A percentile compares a stretch with the other conserved stretches of the same genome.
Conservation (phyloP, 53 echinoderm and acorn worm genomes). For the Mesocentrotus franciscanus region DNA sequence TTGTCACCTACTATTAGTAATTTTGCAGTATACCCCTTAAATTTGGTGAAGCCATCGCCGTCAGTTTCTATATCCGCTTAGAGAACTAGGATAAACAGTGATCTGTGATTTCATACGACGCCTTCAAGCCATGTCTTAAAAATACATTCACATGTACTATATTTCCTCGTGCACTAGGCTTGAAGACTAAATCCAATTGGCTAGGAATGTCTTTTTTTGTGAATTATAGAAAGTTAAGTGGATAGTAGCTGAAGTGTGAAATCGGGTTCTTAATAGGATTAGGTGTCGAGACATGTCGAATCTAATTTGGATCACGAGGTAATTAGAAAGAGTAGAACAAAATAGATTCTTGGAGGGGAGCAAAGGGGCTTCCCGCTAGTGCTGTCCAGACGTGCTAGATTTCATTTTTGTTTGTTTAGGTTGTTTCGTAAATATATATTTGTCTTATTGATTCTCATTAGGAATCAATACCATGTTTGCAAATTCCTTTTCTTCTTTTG, state of each 20-base stretch:
- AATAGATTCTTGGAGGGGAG: too few relatives aligned
- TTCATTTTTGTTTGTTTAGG: neutral
- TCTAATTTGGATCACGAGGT: slow-evolving; percentile 14
- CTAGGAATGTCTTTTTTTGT: neutral
- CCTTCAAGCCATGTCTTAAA: neutral
- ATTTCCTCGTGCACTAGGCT: neutral
- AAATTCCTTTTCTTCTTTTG: too few relatives aligned
- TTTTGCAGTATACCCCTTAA: neutral
- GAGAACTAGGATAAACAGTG: neutral
- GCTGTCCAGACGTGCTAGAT: neutral
- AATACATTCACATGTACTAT: neutral
- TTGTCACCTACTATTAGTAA: too few relatives aligned
- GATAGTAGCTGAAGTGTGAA: slow-evolving; percentile 16
- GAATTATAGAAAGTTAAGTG: neutral
- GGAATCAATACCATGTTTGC: neutral
- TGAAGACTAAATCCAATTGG: neutral
- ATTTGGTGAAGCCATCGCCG: neutral
- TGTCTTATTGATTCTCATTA: neutral
- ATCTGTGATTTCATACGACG: neutral
- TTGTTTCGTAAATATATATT: neutral
- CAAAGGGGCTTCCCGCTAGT: neutral
- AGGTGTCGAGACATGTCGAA: slow-evolving; percentile 19
- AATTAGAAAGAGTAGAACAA: neutral
- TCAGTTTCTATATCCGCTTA: neutral
- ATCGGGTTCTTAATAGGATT: neutral